Base-by-base conservation (phyloP, 2,113 vertebrate species). In the Reinhardtius hippoglossoides region DNA sequence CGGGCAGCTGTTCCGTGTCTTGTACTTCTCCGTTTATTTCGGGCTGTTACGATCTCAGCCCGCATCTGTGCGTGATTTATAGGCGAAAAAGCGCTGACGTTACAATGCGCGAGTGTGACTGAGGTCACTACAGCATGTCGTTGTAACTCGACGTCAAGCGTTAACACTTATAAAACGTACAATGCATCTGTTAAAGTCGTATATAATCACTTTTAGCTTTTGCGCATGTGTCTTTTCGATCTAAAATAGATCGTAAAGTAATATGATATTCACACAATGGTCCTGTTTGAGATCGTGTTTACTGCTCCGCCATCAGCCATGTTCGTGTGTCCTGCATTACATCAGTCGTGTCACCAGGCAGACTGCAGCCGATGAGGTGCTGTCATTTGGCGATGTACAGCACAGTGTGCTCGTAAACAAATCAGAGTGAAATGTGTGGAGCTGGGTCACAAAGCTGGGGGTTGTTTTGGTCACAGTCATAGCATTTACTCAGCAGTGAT, bases 1-100 rank as follows among this genome's bases (percentile, higher is more conserved):
- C 24, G 67, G 23, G 86, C 89, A 91, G 90, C 90, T 90, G 90
- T 21, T 61, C 52, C 23, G 54, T 48, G 46, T 84, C 61, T 67
- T 31, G 65, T 37, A 21, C 31, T 77, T 77, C 78, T 74, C 60
- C 27, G 54, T 72, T 76, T 73, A 67, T 68, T 73, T 61, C 78
- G 78, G 66, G 56, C 66, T 63, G 66, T 70, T 69, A 60, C 26
- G 0, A 73, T 56, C 50, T 55, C 48, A 42, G 70, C 68, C 40
- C 64, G 50, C 72, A 23, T 79, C 75, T 58, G 16, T 67, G 77
- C 62, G 79, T 46, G 67, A 74, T 75, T 77, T 71, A 68, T 4
- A 18, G 46, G 68, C 15, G 13, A 63, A 64, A 27, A 40, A 60
- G 24, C 7, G 42, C 75, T 86, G 80, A 84, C 62, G 78, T 83